phyloP scores from a whole-genome alignment of 2,888 invertebrate genomes.

The Selenia dentaria region DNA sequence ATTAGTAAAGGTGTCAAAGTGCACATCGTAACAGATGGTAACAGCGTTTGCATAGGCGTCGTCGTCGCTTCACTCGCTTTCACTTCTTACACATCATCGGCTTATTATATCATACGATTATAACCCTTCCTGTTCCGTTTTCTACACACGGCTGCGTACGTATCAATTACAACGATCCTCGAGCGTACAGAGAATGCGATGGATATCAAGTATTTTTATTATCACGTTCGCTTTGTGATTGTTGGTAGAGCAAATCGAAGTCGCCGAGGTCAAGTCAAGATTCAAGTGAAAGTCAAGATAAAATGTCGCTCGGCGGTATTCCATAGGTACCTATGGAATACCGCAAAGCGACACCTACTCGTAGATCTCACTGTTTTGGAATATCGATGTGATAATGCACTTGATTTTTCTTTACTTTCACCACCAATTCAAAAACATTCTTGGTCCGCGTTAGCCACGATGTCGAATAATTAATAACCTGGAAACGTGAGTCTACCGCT shows the following conservation, averaged over 20 bases:
- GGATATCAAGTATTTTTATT: slow-evolving; percentile 22
- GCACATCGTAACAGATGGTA: slow-evolving; percentile 25
- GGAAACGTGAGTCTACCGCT: no score
- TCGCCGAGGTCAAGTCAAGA: slow-evolving; percentile 51
- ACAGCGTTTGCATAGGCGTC: slow-evolving; percentile 24
- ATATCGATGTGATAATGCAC: not conserved
- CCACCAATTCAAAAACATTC: no score
- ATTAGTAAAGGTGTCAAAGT: slow-evolving; percentile 31
- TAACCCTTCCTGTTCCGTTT: slow-evolving; percentile 34
- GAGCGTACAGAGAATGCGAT: slow-evolving; percentile 25
- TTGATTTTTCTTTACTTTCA: not conserved
- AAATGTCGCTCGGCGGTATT: not conserved
- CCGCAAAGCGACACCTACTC: no score
- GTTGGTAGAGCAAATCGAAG: slow-evolving; percentile 23
- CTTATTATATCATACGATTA: slow-evolving; percentile 37
- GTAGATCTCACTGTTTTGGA: not conserved
- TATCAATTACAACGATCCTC: slow-evolving; percentile 22
- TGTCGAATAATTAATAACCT: no score
- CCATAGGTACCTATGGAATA: not conserved
- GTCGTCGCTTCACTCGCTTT: slow-evolving; percentile 33
- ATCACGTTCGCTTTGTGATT: slow-evolving; percentile 17
- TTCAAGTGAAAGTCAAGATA: slow-evolving; percentile 53
- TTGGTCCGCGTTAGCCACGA: no score
- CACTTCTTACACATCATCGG: slow-evolving; percentile 37
- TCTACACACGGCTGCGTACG: slow-evolving; percentile 31